A percentile compares a stretch with the other conserved stretches of the same genome.
Evolutionary conservation across 1,140 invertebrate genomes (phyloP).

Genomic region (Conopomorpha cramerella): DNA sequence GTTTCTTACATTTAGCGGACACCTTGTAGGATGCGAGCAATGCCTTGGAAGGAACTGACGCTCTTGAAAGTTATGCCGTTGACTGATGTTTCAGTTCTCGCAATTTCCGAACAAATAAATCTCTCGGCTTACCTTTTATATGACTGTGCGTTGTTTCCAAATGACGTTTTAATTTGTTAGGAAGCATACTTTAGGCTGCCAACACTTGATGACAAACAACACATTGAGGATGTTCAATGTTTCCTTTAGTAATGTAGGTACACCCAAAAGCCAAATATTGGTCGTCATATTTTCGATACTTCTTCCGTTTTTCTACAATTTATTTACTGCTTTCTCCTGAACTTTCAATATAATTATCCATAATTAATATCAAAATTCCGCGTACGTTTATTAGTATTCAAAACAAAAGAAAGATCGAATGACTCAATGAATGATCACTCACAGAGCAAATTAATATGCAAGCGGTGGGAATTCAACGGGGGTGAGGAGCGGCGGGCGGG

Average conservation of each 20-base stretch:
- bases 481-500: too few relatives aligned
- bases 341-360: background rate
- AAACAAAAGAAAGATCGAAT: background rate
- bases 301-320: background rate
- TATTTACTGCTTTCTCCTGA: background rate
- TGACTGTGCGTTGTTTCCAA: background rate
- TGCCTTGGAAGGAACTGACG: slow-evolving; percentile 10
- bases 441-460: too few relatives aligned
- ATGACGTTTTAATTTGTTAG: background rate
- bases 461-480: too few relatives aligned
- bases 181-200: background rate
- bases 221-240: background rate
- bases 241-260: background rate
- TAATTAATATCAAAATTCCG: background rate
- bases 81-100: too few relatives aligned
- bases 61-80: too few relatives aligned
- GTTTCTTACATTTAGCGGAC: slow-evolving; percentile 27
- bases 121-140: background rate
- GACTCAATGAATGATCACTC: too few relatives aligned
- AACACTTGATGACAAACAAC: background rate
- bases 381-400: background rate
- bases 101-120: background rate
- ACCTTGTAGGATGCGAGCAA: slow-evolving; percentile 20
- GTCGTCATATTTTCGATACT: background rate
- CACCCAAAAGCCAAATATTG: background rate